A percentile compares a stretch with the other conserved stretches of the same genome.
These are phyloP conservation scores for Pycnonotus jocosus DNA, from an alignment of 2,113 vertebrate genomes.

Conservation along the genomic window DNA sequence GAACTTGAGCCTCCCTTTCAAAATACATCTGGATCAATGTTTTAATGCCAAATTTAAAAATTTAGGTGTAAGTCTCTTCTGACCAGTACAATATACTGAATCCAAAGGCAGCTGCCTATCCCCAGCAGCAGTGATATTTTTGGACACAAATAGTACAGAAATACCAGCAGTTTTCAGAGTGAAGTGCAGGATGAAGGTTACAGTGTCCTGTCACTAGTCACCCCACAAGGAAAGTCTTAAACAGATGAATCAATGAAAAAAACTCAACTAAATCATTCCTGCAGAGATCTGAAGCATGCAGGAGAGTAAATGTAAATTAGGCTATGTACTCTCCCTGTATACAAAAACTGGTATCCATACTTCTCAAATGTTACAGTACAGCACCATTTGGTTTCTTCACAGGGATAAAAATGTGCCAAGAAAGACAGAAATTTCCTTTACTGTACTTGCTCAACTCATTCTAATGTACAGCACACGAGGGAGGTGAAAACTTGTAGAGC, in stretches of 20 bases:
- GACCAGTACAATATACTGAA: neutral
- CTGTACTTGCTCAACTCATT: neutral
- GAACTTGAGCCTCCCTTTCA: neutral
- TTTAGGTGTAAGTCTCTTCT: neutral
- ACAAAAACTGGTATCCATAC: neutral
- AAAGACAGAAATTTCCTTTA: neutral
- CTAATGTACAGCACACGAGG: neutral
- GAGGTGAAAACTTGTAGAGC: neutral
- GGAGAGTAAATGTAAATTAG: neutral
- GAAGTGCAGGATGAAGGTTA: neutral
- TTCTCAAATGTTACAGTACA: neutral
- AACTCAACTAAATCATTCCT: neutral
- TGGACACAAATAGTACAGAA: neutral
- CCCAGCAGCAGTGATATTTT: neutral
- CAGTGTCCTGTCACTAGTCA: neutral
- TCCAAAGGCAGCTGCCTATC: neutral
- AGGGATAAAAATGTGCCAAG: neutral
- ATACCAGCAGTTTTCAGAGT: neutral
- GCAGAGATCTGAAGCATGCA: neutral
- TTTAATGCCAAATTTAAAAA: neutral
- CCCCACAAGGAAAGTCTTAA: neutral
- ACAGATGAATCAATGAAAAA: neutral
- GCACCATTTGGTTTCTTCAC: neutral
- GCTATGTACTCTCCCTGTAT: rapidly evolving
- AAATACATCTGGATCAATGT: neutral